These are phyloP conservation scores for Agrypnia vestita DNA, from an alignment of 1,140 invertebrate species.

Conservation along the genomic window DNA sequence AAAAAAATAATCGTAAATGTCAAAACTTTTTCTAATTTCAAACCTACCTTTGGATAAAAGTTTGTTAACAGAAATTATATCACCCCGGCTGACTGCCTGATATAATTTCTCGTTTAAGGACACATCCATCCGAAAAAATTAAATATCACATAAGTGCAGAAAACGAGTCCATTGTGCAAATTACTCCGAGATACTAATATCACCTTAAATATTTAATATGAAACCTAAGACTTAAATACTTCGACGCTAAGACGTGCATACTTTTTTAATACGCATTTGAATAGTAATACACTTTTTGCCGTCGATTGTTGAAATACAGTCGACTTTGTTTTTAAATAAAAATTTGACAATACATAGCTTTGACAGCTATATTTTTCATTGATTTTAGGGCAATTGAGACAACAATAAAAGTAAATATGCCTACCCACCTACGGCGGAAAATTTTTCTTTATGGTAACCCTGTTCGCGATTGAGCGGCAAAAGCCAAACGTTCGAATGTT, in stretches of 20 bases:
- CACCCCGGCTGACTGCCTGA: slow-evolving; percentile 49
- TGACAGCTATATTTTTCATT: slow-evolving; percentile 47
- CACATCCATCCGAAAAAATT: slow-evolving; percentile 50
- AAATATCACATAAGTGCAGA: slow-evolving; percentile 35
- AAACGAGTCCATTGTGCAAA: slow-evolving; percentile 43
- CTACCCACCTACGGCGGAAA: slow-evolving; percentile 20
- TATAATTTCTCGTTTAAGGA: slow-evolving; percentile 48
- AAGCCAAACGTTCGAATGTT: neutral
- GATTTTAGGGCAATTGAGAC: slow-evolving; percentile 44
- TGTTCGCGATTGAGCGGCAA: neutral
- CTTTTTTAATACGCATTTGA: slow-evolving; percentile 44
- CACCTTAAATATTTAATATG: slow-evolving; percentile 8
- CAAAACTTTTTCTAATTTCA: slow-evolving; percentile 29
- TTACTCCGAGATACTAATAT: slow-evolving; percentile 24
- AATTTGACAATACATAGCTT: slow-evolving; percentile 44
- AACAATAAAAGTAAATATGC: neutral
- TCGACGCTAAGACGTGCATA: neutral
- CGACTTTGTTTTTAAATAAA: slow-evolving; percentile 46
- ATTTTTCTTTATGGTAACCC: slow-evolving; percentile 20
- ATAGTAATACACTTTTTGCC: slow-evolving; percentile 1
- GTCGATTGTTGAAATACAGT: slow-evolving; percentile 27
- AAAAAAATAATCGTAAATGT: slow-evolving; percentile 24
- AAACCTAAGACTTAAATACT: slow-evolving; percentile 2
- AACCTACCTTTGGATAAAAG: slow-evolving; percentile 46
- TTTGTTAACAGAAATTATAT: slow-evolving; percentile 46